These are phyloP conservation scores for Andricus quercusramuli DNA, from an alignment of 2,888 invertebrate genomes.

Conservation along the genomic window DNA sequence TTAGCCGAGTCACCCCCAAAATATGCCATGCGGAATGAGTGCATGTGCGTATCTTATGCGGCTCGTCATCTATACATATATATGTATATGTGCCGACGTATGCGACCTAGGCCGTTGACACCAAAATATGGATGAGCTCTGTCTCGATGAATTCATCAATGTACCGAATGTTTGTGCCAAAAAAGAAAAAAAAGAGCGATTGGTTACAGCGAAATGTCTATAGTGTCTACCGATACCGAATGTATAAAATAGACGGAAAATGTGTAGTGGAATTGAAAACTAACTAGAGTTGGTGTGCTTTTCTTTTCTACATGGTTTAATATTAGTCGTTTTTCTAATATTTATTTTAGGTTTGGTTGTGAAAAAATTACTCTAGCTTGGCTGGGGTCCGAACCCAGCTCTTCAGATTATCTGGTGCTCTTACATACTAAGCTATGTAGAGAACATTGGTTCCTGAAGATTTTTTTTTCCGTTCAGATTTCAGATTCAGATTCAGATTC, in stretches of 20 bases:
- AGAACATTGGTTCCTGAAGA: too few relatives aligned
- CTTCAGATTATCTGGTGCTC: too few relatives aligned
- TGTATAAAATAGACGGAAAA: not conserved
- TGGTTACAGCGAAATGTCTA: not conserved
- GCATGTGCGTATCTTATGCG: conserved; percentile 26
- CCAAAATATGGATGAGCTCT: conserved; percentile 40
- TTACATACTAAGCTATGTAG: too few relatives aligned
- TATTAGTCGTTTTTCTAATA: too few relatives aligned
- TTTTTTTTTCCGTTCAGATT: too few relatives aligned
- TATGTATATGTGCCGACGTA: conserved; percentile 26
- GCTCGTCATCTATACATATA: not conserved
- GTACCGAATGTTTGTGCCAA: conserved; percentile 26
- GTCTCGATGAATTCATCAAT: conserved; percentile 41
- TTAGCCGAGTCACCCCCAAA: conserved; percentile 41
- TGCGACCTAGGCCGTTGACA: not conserved
- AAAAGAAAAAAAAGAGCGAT: not conserved
- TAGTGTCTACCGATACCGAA: not conserved
- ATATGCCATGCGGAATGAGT: conserved; percentile 46
- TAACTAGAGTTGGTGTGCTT: too few relatives aligned
- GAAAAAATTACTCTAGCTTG: too few relatives aligned
- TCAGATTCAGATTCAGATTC: too few relatives aligned
- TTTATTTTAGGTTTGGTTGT: too few relatives aligned
- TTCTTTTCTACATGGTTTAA: too few relatives aligned
- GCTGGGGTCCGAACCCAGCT: too few relatives aligned
- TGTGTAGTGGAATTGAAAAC: not conserved